Percentiles rank a stretch among this genome's conserved stretches.
Evolutionary conservation across 2,888 invertebrate species (phyloP).

Genomic region (Lagria hirta): DNA sequence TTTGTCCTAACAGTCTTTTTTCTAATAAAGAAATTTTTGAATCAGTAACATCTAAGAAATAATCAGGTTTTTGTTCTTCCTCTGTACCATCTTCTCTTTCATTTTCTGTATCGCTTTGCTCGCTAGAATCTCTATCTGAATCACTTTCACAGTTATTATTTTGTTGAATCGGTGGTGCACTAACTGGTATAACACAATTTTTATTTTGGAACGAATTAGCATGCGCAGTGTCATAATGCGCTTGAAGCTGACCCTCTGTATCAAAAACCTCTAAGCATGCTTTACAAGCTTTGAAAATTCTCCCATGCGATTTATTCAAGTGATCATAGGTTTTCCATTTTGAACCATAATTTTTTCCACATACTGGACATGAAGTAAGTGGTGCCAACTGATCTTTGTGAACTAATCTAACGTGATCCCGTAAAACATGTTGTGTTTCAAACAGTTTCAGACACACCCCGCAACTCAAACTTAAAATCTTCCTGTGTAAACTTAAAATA

Average conservation of each 20-base stretch:
- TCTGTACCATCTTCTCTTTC: conserved; percentile 27
- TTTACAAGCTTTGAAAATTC: conserved; percentile 61
- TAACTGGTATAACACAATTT: conserved; percentile 2
- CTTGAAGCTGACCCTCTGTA: conserved; percentile 55
- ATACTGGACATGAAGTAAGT: conserved; percentile 60
- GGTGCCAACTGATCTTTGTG: conserved; percentile 56
- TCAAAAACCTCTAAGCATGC: conserved; percentile 62
- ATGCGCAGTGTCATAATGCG: conserved; percentile 55
- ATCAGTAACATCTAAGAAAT: conserved; percentile 22
- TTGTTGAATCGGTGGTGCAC: conserved; percentile 3
- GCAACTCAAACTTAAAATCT: conserved; percentile 60
- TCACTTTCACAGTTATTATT: conserved; percentile 27
- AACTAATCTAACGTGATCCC: conserved; percentile 58
- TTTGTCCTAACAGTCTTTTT: conserved; percentile 45
- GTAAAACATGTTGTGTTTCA: conserved; percentile 59
- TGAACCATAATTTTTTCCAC: conserved; percentile 62
- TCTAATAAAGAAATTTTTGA: conserved; percentile 46
- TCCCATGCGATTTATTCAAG: conserved; percentile 61
- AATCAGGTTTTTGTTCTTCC: conserved; percentile 26
- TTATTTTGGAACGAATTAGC: conserved; percentile 21
- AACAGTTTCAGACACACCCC: conserved; percentile 61
- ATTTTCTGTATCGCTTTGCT: conserved; percentile 29
- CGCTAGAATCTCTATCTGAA: conserved; percentile 22
- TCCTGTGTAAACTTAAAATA: conserved; percentile 58
- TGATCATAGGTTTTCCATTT: conserved; percentile 64